These are phyloP conservation scores for Microctenopoma lineatum DNA, from an alignment of 2,797 vertebrate species.

Conservation along the genomic window DNA sequence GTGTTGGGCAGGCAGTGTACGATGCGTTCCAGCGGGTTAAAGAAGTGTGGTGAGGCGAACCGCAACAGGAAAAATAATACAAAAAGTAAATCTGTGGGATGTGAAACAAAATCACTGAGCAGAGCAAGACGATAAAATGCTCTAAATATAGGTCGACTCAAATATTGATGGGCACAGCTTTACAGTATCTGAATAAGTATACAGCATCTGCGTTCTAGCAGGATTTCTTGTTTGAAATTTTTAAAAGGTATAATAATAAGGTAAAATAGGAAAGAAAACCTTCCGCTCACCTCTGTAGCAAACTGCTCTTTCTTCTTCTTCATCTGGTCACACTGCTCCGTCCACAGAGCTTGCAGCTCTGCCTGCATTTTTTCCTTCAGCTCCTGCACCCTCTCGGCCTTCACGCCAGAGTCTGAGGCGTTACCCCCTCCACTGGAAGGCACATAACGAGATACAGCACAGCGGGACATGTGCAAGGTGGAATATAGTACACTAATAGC, in stretches of 20 bases:
- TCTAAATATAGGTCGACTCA: too few species aligned
- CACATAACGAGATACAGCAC: constrained; percentile 17
- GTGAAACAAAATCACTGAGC: too few species aligned
- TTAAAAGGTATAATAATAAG: neutral
- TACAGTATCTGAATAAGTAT: neutral
- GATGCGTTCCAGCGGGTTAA: too few species aligned
- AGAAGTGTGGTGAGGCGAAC: too few species aligned
- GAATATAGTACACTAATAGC: constrained; percentile 2
- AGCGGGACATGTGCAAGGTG: neutral
- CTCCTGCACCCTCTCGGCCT: constrained; percentile 77
- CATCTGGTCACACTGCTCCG: constrained; percentile 83
- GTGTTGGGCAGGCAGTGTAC: too few species aligned
- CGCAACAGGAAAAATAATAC: too few species aligned
- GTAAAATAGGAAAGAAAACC: neutral
- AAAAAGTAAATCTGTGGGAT: too few species aligned
- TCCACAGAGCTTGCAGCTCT: constrained; percentile 85
- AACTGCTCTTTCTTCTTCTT: constrained; percentile 91
- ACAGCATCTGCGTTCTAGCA: too few species aligned
- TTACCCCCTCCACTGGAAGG: constrained; percentile 66
- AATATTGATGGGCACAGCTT: neutral
- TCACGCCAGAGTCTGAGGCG: constrained; percentile 32
- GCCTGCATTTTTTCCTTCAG: constrained; percentile 87
- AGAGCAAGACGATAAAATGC: too few species aligned
- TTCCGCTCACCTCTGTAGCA: constrained; percentile 84
- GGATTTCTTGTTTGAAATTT: too few species aligned